These are phyloP conservation scores for Cebus imitator DNA, from an alignment of 2,113 vertebrate species.

Conservation along the genomic window DNA sequence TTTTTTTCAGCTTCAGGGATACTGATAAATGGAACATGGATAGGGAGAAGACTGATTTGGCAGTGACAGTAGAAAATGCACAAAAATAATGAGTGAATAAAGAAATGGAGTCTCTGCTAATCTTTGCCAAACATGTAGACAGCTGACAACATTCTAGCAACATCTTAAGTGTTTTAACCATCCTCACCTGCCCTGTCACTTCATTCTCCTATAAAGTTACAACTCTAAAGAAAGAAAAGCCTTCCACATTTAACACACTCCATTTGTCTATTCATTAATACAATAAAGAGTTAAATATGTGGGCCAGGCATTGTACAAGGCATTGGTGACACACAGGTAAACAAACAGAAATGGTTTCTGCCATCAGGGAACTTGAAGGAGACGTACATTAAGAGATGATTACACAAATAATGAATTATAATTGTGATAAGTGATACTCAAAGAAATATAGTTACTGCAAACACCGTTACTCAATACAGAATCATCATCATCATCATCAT, in stretches of 20 bases:
- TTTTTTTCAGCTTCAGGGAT: not conserved
- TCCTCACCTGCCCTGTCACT: not conserved
- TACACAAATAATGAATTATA: conserved; percentile 20
- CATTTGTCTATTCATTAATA: not conserved
- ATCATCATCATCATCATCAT: not conserved
- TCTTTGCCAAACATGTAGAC: not conserved
- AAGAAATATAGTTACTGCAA: not conserved
- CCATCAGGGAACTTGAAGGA: not conserved
- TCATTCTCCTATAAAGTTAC: not conserved
- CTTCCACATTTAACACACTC: not conserved
- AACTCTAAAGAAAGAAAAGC: not conserved
- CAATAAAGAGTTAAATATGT: not conserved
- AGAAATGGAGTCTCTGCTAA: not conserved
- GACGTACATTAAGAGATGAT: not conserved
- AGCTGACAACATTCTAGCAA: not conserved
- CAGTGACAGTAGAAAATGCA: not conserved
- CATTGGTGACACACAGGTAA: not conserved
- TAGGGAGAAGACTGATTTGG: not conserved
- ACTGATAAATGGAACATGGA: not conserved
- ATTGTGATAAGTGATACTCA: not conserved
- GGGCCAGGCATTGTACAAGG: not conserved
- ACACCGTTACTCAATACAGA: not conserved
- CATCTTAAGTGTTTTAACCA: too few species aligned
- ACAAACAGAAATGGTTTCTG: conserved; percentile 15
- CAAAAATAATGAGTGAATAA: not conserved